These are phyloP conservation scores for Copidosoma aretas DNA, from an alignment of 2,888 invertebrate genomes.

Conservation along the genomic window DNA sequence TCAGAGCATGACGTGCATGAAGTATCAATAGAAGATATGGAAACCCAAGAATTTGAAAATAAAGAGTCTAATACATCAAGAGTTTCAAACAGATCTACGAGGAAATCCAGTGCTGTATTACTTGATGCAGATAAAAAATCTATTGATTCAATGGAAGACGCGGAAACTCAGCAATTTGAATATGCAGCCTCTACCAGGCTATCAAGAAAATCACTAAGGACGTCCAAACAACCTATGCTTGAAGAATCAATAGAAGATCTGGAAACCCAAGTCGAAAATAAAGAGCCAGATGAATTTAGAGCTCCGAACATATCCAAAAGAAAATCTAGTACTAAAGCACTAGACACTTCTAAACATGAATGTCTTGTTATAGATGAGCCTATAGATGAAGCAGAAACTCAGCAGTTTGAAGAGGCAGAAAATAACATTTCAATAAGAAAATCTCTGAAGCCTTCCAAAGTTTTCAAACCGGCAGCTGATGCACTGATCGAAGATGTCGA, in stretches of 20 bases:
- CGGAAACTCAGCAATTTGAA: conserved; percentile 12
- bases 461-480: not conserved
- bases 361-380: not conserved
- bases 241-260: conserved; percentile 9
- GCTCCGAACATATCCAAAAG: not conserved
- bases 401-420: not conserved
- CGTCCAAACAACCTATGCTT: not conserved
- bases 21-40: conserved; percentile 37
- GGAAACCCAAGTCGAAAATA: conserved; percentile 8
- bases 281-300: not conserved
- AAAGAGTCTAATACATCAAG: no score
- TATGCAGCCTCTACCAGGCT: no score
- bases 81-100: no score
- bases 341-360: not conserved
- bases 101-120: no score
- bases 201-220: not conserved
- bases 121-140: not conserved
- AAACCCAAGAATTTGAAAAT: conserved; percentile 40
- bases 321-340: not conserved
- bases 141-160: conserved; percentile 1
- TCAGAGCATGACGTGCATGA: not conserved
- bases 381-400: conserved; percentile 14
- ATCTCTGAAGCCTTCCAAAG: not conserved
- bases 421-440: not conserved
- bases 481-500: conserved; percentile 8